A percentile compares a stretch with the other conserved stretches of the same genome.
Evolutionary conservation across 2,797 vertebrate species (phyloP).

Genomic region (Hydrolagus colliei): DNA sequence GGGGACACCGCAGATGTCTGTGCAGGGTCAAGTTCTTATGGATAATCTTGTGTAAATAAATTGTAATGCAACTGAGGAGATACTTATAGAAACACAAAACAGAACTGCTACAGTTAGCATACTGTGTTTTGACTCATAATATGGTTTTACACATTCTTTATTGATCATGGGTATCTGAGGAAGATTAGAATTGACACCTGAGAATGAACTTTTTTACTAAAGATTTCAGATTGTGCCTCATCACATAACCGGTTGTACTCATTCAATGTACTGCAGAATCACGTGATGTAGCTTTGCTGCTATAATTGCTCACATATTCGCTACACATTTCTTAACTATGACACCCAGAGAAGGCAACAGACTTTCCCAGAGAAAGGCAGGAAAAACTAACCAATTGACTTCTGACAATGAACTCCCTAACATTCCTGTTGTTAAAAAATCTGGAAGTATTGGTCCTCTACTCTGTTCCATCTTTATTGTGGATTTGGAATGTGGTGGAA

Average conservation of each 20-base stretch:
- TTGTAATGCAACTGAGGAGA: no score
- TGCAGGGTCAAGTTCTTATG: no score
- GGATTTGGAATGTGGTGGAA: no score
- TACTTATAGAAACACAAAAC: no score
- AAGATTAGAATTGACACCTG: neutral
- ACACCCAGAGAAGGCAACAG: neutral
- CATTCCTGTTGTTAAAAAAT: neutral
- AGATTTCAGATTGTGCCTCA: neutral
- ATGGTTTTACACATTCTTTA: neutral
- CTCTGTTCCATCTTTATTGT: neutral
- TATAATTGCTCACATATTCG: constrained; percentile 1
- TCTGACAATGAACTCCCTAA: neutral
- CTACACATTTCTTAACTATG: constrained; percentile 7
- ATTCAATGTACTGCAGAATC: no score
- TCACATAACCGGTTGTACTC: no score
- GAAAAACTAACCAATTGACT: neutral
- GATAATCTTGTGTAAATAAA: no score
- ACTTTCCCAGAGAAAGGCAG: neutral
- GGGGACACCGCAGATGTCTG: no score
- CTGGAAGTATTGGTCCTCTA: neutral
- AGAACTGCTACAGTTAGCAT: no score
- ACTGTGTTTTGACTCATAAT: no score
- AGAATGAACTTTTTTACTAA: neutral
- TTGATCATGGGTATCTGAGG: neutral
- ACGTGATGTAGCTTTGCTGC: no score